Percentiles rank a stretch among this genome's conserved stretches.
These are phyloP conservation scores for Premnoplex brunnescens DNA, from an alignment of 2,797 vertebrate genomes.

Conservation along the genomic window DNA sequence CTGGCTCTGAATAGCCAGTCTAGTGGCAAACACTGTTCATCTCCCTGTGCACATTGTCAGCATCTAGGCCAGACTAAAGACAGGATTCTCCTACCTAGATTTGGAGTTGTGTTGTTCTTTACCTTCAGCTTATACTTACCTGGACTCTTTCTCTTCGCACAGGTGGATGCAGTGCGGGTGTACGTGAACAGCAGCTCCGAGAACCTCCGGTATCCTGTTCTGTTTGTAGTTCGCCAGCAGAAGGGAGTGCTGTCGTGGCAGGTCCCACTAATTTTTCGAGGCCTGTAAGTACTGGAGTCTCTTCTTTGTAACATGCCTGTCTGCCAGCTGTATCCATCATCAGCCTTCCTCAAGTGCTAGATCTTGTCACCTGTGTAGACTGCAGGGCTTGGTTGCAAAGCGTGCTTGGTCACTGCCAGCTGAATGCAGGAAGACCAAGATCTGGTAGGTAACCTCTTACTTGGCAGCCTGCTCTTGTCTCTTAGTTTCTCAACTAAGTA, in stretches of 20 bases:
- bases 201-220: slow-evolving; percentile 76
- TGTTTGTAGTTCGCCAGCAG: slow-evolving; percentile 83
- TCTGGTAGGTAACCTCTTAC: neutral
- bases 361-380: neutral
- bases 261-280: slow-evolving; percentile 80
- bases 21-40: neutral
- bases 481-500: neutral
- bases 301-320: neutral
- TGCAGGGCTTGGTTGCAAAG: neutral
- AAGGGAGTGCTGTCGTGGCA: slow-evolving; percentile 83
- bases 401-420: neutral
- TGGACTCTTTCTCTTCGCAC: neutral
- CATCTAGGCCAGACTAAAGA: neutral
- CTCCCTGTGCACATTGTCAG: neutral
- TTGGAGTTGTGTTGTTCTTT: neutral
- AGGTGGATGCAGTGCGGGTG: slow-evolving; percentile 79
- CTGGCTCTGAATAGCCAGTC: neutral
- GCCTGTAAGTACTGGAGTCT: slow-evolving; percentile 75
- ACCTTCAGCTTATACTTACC: neutral
- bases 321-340: neutral
- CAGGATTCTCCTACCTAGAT: neutral
- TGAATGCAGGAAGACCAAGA: neutral
- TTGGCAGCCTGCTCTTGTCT: neutral
- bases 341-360: neutral
- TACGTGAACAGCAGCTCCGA: slow-evolving; percentile 77